Percentiles rank a stretch among this genome's conserved stretches.
phyloP scores from a whole-genome alignment of 2,797 vertebrate genomes.

The Channa striata region DNA sequence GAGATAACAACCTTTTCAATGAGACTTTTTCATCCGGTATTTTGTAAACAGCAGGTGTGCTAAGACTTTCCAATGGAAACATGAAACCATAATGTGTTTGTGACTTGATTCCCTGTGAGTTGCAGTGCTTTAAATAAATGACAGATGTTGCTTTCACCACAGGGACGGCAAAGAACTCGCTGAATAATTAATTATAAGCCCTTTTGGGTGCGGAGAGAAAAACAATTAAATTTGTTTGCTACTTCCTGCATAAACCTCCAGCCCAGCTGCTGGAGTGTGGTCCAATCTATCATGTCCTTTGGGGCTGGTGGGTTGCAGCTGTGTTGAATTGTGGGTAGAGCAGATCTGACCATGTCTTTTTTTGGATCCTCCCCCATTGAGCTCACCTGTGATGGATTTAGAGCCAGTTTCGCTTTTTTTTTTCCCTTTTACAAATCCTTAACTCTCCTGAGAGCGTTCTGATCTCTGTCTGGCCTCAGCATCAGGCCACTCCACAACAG shows the following conservation, averaged over 20 bases:
- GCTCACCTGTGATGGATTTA: constrained; percentile 39
- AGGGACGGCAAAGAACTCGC: constrained; percentile 54
- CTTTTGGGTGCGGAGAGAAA: constrained; percentile 66
- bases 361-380: neutral
- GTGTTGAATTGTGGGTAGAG: constrained; percentile 60
- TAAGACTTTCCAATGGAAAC: constrained; percentile 57
- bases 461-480: constrained; percentile 43
- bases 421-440: neutral
- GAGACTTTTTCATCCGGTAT: constrained; percentile 57
- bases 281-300: constrained; percentile 59
- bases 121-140: constrained; percentile 71
- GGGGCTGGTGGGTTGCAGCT: constrained; percentile 54
- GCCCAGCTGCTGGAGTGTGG: constrained; percentile 70
- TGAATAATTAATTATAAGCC: constrained; percentile 80
- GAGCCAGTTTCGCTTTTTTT: constrained; percentile 7
- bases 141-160: constrained; percentile 76
- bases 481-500: constrained; percentile 15
- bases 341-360: constrained; percentile 20
- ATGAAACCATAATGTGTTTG: constrained; percentile 67
- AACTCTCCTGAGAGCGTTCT: constrained; percentile 21
- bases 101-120: constrained; percentile 66
- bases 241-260: constrained; percentile 63
- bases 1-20: constrained; percentile 45
- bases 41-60: constrained; percentile 73
- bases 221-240: constrained; percentile 73